phyloP scores from a whole-genome alignment of 2,888 invertebrate genomes.

The Slavum lentiscoides region DNA sequence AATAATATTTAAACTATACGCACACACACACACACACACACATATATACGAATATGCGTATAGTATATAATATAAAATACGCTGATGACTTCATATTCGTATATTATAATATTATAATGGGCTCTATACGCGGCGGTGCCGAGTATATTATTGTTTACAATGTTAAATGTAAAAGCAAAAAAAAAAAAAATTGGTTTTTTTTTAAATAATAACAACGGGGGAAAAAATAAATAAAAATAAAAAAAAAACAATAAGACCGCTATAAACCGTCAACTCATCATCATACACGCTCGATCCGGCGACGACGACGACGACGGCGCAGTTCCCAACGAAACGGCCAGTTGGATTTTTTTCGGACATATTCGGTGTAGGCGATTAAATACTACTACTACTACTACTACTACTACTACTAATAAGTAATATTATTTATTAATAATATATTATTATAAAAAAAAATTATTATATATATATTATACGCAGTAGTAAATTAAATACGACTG shows the following conservation, averaged over 20 bases:
- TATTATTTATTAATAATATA: no score
- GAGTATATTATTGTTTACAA: slow-evolving; percentile 39
- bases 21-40: no score
- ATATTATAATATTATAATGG: not conserved
- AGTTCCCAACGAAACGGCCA: slow-evolving; percentile 15
- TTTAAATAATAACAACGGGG: not conserved
- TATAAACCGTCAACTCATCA: slow-evolving; percentile 48
- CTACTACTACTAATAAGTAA: no score
- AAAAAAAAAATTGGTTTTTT: not conserved
- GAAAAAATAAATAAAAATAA: not conserved
- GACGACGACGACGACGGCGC: not conserved
- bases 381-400: no score
- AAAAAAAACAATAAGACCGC: slow-evolving; percentile 28
- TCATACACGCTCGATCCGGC: not conserved
- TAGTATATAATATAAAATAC: not conserved
- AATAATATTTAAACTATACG: no score
- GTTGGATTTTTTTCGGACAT: slow-evolving; percentile 35
- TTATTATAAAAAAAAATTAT: no score
- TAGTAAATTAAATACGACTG: no score
- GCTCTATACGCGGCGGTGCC: not conserved
- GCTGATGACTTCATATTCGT: slow-evolving; percentile 31
- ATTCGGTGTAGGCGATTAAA: slow-evolving; percentile 18
- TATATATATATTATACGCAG: no score
- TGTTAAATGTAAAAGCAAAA: slow-evolving; percentile 7
- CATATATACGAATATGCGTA: not conserved